phyloP scores from a whole-genome alignment of 2,888 invertebrate species.

The Troides aeacus region DNA sequence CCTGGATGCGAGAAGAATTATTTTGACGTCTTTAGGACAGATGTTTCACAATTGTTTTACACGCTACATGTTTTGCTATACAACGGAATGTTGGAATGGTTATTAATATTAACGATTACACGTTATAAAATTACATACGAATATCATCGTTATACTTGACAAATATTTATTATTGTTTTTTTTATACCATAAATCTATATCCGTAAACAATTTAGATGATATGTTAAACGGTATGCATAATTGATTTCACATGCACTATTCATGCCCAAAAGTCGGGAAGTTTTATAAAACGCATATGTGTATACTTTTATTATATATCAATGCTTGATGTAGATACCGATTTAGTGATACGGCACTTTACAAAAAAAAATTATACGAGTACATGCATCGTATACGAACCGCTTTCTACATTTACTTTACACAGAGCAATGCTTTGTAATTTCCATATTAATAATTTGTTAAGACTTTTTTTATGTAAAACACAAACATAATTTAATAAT shows the following conservation, averaged over 20 bases:
- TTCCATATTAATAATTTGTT: constrained; percentile 16
- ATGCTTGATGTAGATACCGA: constrained; percentile 12
- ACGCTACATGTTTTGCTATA: constrained; percentile 44
- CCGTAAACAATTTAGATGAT: neutral
- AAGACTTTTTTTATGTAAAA: constrained; percentile 9
- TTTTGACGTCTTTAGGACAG: constrained; percentile 38
- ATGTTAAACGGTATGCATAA: neutral
- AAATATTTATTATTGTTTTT: neutral
- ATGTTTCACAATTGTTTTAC: constrained; percentile 49
- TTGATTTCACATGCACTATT: constrained; percentile 17
- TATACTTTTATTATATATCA: constrained; percentile 1
- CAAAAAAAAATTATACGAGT: neutral
- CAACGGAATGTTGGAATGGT: constrained; percentile 36
- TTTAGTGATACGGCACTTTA: constrained; percentile 11
- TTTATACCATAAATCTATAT: neutral
- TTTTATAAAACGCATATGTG: constrained; percentile 3
- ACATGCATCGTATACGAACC: constrained; percentile 29
- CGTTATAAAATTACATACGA: neutral
- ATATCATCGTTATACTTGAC: neutral
- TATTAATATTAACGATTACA: constrained; percentile 15
- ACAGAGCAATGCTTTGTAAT: constrained; percentile 31
- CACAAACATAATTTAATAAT: neutral
- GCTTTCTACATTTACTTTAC: constrained; percentile 36
- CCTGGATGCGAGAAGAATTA: constrained; percentile 35
- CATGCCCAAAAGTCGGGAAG: neutral